Conservation (phyloP, 2,797 vertebrate species). For the Dicrostonyx torquatus region DNA sequence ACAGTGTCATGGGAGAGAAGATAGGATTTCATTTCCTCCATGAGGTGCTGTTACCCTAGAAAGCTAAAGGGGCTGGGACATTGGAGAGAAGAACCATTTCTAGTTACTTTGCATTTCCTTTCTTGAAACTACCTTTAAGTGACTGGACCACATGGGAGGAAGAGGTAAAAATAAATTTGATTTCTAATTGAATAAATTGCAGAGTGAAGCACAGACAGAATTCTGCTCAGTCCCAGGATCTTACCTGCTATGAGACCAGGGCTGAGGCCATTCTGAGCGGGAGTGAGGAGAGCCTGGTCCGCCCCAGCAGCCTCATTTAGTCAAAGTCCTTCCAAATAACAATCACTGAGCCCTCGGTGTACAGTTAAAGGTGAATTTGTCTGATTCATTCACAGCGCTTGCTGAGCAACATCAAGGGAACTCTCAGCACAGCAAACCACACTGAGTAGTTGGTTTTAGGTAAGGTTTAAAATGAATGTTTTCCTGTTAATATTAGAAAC, state of each 20-base stretch:
- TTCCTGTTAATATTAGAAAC: slow-evolving; percentile 22
- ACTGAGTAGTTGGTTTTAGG: slow-evolving; percentile 35
- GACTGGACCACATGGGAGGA: slow-evolving; percentile 39
- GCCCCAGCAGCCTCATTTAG: slow-evolving; percentile 57
- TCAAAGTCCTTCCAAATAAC: slow-evolving; percentile 50
- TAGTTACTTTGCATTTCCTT: slow-evolving; percentile 70
- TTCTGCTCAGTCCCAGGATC: slow-evolving; percentile 9
- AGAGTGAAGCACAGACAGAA: not conserved
- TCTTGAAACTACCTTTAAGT: slow-evolving; percentile 60
- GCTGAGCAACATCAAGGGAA: slow-evolving; percentile 57
- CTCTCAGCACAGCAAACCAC: not conserved
- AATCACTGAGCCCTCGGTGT: slow-evolving; percentile 46
- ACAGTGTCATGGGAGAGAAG: slow-evolving; percentile 50
- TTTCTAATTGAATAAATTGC: slow-evolving; percentile 34
- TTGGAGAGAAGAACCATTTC: slow-evolving; percentile 26
- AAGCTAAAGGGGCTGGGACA: slow-evolving; percentile 44
- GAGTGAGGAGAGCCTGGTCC: slow-evolving; percentile 5
- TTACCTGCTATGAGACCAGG: not conserved
- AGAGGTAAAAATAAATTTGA: slow-evolving; percentile 34
- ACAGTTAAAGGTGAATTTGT: slow-evolving; percentile 67
- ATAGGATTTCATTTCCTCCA: slow-evolving; percentile 25
- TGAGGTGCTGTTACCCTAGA: slow-evolving; percentile 63
- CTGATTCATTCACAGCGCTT: not conserved
- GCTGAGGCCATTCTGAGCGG: not conserved
- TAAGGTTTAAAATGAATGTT: slow-evolving; percentile 9